phyloP scores from a whole-genome alignment of 2,888 invertebrate species.

The Byasa hedistus region DNA sequence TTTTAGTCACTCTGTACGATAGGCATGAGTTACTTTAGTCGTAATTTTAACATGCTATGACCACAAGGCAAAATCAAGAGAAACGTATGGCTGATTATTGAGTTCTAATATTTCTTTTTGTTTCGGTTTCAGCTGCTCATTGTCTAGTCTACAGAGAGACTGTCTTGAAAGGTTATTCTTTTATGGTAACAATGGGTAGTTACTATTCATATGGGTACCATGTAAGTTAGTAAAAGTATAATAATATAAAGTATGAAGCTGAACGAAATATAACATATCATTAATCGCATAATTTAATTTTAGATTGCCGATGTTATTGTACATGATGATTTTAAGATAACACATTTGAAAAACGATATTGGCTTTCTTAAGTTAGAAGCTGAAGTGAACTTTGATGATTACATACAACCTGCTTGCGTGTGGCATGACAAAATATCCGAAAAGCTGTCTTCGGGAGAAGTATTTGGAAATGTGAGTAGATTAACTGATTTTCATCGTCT shows the following conservation, averaged over 20 bases:
- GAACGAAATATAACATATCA: no score
- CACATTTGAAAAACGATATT: neutral
- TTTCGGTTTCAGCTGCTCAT: neutral
- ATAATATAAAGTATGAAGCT: no score
- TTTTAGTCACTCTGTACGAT: no score
- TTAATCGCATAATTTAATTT: neutral
- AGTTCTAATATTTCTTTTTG: no score
- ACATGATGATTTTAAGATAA: neutral
- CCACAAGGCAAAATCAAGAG: no score
- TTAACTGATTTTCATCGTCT: no score
- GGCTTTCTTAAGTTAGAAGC: neutral
- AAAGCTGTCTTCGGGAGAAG: neutral
- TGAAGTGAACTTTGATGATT: neutral
- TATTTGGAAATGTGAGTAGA: neutral
- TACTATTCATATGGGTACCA: neutral
- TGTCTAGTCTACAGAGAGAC: neutral
- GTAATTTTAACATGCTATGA: no score
- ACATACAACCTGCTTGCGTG: constrained; percentile 3
- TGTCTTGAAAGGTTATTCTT: neutral
- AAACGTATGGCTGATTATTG: no score
- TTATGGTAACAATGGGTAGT: neutral
- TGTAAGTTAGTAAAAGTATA: no score
- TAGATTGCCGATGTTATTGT: neutral
- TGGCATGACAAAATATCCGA: neutral
- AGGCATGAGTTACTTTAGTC: no score